These are phyloP conservation scores for Belgica antarctica DNA, from an alignment of 2,888 invertebrate species.

Conservation along the genomic window DNA sequence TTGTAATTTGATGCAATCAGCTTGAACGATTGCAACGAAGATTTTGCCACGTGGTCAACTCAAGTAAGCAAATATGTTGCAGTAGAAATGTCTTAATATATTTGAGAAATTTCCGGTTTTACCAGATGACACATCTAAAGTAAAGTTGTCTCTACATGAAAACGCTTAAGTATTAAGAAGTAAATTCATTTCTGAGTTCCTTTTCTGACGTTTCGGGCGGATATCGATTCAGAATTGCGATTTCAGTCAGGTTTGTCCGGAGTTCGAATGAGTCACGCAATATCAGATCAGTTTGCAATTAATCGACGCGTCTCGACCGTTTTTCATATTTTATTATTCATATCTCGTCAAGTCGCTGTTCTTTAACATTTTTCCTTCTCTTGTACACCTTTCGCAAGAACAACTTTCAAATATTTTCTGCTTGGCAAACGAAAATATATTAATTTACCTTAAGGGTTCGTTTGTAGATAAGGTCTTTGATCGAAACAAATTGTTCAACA, in stretches of 20 bases:
- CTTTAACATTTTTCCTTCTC: background rate
- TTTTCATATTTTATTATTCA: constrained; percentile 9
- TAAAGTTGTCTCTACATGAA: too few relatives aligned
- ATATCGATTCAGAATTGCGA: background rate
- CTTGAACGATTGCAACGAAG: background rate
- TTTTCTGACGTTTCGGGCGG: background rate
- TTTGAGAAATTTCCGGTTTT: too few relatives aligned
- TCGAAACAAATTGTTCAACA: too few relatives aligned
- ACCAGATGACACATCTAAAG: too few relatives aligned
- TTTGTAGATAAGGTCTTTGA: too few relatives aligned
- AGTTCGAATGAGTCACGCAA: constrained; percentile 8
- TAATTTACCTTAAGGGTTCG: background rate
- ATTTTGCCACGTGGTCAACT: too few relatives aligned
- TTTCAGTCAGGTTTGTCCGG: constrained; percentile 18
- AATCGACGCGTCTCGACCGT: background rate
- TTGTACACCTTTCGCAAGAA: background rate
- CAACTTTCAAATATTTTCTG: constrained; percentile 4
- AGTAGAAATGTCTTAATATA: too few relatives aligned
- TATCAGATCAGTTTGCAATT: background rate
- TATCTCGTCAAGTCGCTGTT: constrained; percentile 3
- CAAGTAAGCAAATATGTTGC: too few relatives aligned
- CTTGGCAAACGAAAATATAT: background rate
- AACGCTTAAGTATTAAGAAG: background rate
- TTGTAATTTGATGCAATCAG: too few relatives aligned
- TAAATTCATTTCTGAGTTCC: background rate